Base-by-base conservation (phyloP, 2,888 invertebrate genomes). In the Polymixis flavicincta region DNA sequence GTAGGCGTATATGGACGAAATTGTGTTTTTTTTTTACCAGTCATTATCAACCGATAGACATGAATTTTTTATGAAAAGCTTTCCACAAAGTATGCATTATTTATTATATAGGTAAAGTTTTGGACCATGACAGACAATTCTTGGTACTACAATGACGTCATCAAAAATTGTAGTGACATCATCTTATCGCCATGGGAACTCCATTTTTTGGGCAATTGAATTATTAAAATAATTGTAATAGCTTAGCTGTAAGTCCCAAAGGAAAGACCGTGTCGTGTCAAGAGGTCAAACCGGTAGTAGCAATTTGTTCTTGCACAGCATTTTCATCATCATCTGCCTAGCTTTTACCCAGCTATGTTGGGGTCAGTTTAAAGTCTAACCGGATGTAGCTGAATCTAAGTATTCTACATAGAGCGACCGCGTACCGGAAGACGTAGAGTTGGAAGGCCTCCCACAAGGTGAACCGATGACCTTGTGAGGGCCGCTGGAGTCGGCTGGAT, bases 11-110 rank as follows among this genome's bases (percentile, higher is more conserved):
- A 14, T 57, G n/a, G n/a, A 71, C 61, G 32, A 71, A 17, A 55
- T 73, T 28, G 50, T 75, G 60, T 59, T 70, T n/a, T n/a, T 57
- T 71, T 75, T 76, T 55, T 37, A 60, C 60, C 55, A 57, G 74
- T 76, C 71, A 74, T 66, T 64, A 74, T 59, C 22, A 32, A 63
- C 14, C 32, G 70, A 80, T 63, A 66, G 60, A 74, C 64, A 52
- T 32, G n/a, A 70, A 14, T n/a, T n/a, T n/a, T n/a, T n/a, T n/a
- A 82, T 71, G 25, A 70, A 76, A 78, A 61, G 42, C n/a, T 75
- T 84, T 83, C 74, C 70, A 76, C 64, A 71, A 79, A 82, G 60
- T 54, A 22, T 66, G 54, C 60, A 75, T 69, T 69, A 78, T 84
- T 85, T 71, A 70, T 82, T 71, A 69, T 69, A 65, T 71, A 65